Conservation (phyloP, 2,113 vertebrate species). For the Platysternon megacephalum region DNA sequence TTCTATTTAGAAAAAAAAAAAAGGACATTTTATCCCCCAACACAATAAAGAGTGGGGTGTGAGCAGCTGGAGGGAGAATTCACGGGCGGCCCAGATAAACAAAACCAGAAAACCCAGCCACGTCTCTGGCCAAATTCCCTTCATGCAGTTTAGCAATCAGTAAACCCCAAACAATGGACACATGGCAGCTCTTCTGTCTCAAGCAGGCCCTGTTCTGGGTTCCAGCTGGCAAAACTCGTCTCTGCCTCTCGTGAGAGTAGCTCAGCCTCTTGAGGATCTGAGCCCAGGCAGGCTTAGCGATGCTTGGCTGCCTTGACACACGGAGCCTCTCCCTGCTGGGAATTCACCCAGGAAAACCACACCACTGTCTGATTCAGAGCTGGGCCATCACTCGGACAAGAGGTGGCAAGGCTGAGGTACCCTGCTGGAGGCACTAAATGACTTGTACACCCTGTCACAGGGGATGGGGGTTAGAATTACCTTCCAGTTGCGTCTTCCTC, state of each 20-base stretch:
- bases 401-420: neutral
- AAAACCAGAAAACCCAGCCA: neutral
- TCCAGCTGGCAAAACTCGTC: neutral
- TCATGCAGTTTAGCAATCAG: neutral
- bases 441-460: neutral
- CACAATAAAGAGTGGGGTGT: neutral
- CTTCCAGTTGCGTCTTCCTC: neutral
- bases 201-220: neutral
- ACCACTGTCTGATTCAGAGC: neutral
- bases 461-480: slow-evolving; percentile 22
- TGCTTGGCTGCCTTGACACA: neutral
- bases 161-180: neutral
- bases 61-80: neutral
- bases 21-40: neutral
- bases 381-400: too few species aligned
- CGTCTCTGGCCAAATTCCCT: neutral
- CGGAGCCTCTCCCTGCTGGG: neutral
- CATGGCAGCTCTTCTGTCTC: neutral
- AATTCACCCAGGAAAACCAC: neutral
- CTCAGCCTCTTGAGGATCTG: neutral
- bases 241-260: neutral
- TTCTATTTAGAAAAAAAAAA: neutral
- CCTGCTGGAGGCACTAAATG: neutral
- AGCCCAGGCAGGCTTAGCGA: neutral
- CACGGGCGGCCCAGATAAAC: neutral